Evolutionary conservation across 2,797 vertebrate genomes (phyloP).

Genomic region (Tapera naevia): DNA sequence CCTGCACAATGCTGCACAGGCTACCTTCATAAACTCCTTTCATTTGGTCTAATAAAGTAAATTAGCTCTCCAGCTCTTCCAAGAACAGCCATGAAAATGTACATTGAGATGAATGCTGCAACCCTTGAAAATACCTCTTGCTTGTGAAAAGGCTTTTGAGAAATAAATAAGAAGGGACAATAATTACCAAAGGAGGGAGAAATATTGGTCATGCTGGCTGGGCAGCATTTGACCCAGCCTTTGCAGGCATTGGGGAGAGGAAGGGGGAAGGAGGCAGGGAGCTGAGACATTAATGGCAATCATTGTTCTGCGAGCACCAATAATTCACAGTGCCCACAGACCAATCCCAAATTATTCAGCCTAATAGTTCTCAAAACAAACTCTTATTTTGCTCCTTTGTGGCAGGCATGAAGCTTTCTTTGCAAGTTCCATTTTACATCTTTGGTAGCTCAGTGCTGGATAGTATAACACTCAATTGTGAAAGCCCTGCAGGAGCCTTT

Average conservation of each 20-base stretch:
- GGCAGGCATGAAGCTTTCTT: not conserved
- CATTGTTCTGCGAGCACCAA: conserved; percentile 5
- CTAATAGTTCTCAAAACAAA: conserved; percentile 37
- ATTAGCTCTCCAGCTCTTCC: conserved; percentile 23
- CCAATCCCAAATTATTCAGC: conserved; percentile 33
- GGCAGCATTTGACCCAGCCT: conserved; percentile 8
- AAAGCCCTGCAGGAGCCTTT: conserved; percentile 35
- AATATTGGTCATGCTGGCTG: conserved; percentile 9
- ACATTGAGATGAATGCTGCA: conserved; percentile 29
- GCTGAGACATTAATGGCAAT: conserved; percentile 29
- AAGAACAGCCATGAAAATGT: conserved; percentile 36
- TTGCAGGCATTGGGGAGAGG: not conserved
- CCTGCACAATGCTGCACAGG: not conserved
- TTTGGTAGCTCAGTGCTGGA: not conserved
- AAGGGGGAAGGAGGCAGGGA: not conserved
- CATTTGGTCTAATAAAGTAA: conserved; percentile 21
- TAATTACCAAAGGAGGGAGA: conserved; percentile 7
- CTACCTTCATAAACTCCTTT: conserved; percentile 19
- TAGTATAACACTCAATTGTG: conserved; percentile 1
- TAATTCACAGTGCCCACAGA: conserved; percentile 28
- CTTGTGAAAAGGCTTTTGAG: conserved; percentile 30
- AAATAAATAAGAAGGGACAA: conserved; percentile 42
- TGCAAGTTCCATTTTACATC: conserved; percentile 18
- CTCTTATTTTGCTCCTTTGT: not conserved
- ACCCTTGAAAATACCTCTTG: conserved; percentile 30